Evolutionary conservation across 2,888 invertebrate genomes (phyloP), one percentile per base, ranked within the genome.

Genomic region (Apotomis betuletana): DNA sequence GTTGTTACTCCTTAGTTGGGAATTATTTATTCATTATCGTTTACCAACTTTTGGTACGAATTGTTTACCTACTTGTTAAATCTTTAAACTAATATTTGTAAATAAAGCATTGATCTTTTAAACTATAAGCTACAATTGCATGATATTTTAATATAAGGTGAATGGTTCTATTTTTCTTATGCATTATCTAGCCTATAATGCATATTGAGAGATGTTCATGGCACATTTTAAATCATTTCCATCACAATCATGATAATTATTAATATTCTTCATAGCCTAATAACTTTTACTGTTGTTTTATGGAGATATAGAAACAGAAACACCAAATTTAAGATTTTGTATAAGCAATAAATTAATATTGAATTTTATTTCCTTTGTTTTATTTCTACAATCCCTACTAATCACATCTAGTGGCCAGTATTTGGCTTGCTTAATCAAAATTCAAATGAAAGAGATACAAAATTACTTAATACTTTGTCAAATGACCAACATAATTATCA

Each of bases 121-220:
- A 80, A 83, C 78, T 77, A 81, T 81, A 84, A 84, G 85, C 81
- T 81, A 81, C 86, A 83, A 79, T 80, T 77, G 88, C 90, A 90
- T 90, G 89, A 85, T 82, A 81, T 78, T 86, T 83, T 85, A 74
- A 69, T 76, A 84, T 85, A 76, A 80, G 87, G 87, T 88, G 87
- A 85, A 83, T 84, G 87, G 86, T 84, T 76, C 85, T 81, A 76
- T 82, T 90, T 90, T 86, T 92, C 92, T 73, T 89, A 80, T 88
- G 82, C 89, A 83, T 92, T 93, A 86, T 92, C 90, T 88, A 85
- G 89, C 80, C 78, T 69, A 90, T 90, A 92, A 92, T 90, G 89
- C 80, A 84, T 85, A 85, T 79, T 88, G 92, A 92, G 91, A 88
- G 87, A 78, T 80, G 78, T 81, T 79, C 76, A 65, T 77, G 74